Evolutionary conservation across 2,888 invertebrate species (phyloP).

Genomic region (Caenorhabditis sp.): DNA sequence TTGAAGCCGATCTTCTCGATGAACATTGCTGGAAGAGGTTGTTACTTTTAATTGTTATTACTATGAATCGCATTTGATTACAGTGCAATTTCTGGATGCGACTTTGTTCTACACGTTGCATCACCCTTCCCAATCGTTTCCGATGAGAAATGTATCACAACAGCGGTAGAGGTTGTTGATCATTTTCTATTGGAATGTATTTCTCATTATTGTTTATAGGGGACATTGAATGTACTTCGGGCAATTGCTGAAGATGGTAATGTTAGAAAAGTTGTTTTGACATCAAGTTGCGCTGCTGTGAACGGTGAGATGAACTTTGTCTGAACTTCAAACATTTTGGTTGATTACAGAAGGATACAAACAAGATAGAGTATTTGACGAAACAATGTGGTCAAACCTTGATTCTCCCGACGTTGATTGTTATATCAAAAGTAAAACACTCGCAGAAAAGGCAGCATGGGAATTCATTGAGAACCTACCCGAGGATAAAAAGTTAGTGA

Average conservation of each 20-base stretch:
- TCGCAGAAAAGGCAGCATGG: conserved; percentile 76
- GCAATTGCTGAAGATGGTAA: conserved; percentile 70
- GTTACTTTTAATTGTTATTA: neutral
- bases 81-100: conserved; percentile 62
- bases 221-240: conserved; percentile 57
- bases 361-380: conserved; percentile 58
- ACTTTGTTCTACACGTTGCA: conserved; percentile 68
- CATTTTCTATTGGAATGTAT: neutral
- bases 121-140: conserved; percentile 69
- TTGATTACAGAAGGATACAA: conserved; percentile 69
- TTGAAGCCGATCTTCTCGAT: conserved; percentile 66
- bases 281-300: conserved; percentile 74
- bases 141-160: conserved; percentile 57
- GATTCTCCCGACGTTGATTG: conserved; percentile 49
- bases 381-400: conserved; percentile 63
- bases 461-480: conserved; percentile 72
- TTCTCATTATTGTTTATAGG: conserved; percentile 17
- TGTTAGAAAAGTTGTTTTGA: conserved; percentile 75
- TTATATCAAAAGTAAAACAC: conserved; percentile 72
- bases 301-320: too few species aligned
- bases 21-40: conserved; percentile 54
- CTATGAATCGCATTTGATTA: conserved; percentile 3
- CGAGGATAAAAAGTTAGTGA: conserved; percentile 22
- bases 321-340: too few species aligned
- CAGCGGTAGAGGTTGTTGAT: conserved; percentile 40